Base-by-base conservation (phyloP, 2,888 invertebrate genomes). In the Uloborus plumipes region DNA sequence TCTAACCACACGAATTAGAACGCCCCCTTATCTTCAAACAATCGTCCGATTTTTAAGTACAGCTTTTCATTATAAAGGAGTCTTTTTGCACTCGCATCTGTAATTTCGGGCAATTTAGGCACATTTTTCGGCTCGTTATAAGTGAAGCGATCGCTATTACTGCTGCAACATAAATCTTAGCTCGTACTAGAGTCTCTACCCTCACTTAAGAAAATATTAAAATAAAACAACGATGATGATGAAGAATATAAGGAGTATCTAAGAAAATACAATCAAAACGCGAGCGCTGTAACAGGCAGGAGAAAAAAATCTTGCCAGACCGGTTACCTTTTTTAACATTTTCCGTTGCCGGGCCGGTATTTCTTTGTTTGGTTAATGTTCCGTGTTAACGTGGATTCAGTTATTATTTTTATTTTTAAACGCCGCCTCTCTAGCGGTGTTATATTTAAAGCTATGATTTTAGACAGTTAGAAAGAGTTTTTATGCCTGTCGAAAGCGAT, bases 31-130 rank as follows among this genome's bases (percentile, higher is more conserved):
- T 62, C 69, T 53, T 31, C 49, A 58, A 64, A 78, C 70, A 71
- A 78, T 70, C 76, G 66, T 26, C 62, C 49, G 55, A 49, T 55
- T 71, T 70, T 61, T 61, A 78, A 53, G 70, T 64, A 55, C 61
- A 79, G 80, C 73, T 58, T 80, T 74, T 80, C 73, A 73, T 80
- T 80, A 80, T 80, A 69, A 74, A 80, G 74, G 62, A 80, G 80
- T 69, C 80, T 61, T 73, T 69, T 81, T 74, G 39, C 20, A 74
- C 74, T 53, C 80, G 26, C 55, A 59, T 59, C 80, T 81, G 64
- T 81, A 81, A 81, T 81, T 81, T 81, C 67, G 70, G 31, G 69
- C 80, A 81, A 81, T 81, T 81, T 81, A 50, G 70, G 62, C 80
- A 75, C 80, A 70, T 81, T 78, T 78, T 61, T 78, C 26, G 55